Base-by-base conservation (phyloP, 1,140 invertebrate genomes). In the Campoletis sonorensis region DNA sequence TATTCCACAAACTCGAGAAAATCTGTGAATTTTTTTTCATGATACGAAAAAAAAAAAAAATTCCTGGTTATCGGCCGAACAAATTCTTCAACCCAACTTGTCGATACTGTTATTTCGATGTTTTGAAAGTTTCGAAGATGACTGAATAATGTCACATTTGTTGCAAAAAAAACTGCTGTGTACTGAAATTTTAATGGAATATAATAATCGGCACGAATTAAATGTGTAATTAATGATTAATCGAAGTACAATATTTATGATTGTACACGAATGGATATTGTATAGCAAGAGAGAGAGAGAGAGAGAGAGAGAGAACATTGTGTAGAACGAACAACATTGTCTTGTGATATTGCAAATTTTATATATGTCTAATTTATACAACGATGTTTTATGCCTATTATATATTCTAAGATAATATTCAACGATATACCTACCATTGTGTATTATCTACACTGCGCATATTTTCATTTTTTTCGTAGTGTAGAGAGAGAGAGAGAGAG, bases 331-430 rank as follows among this genome's bases (percentile, higher is more conserved):
- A 61, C 30, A 79, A 82, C 58, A 72, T 61, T 80, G 80, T 75
- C 79, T 84, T 84, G 83, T 84, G 81, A 84, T 82, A 84, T 40
- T 30, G 68, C 79, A 81, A 58, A 82, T 84, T 84, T 84, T 58
- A 58, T 82, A 80, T 82, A 84, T 84, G 49, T 84, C 76, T 84
- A 82, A 82, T 84, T 84, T 82, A 78, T 81, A 82, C 70, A 78
- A 51, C 49, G 40, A 79, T 21, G 30, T 75, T 75, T 70, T 71
- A 71, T 71, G 67, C 45, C 49, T 79, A 51, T 49, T 58, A 58
- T 4, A n/a, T 58, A 45, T 45, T 33, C 49, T 54, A 58, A 58
- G 54, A 58, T 58, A n/a, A 58, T 58, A 58, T 58, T 58, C 21
- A 58, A n/a, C 21, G 18, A 23, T 58, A 58, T 58, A 45, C 40